These are phyloP conservation scores for Metaphire vulgaris DNA, from an alignment of 1,140 invertebrate species.

Conservation along the genomic window DNA sequence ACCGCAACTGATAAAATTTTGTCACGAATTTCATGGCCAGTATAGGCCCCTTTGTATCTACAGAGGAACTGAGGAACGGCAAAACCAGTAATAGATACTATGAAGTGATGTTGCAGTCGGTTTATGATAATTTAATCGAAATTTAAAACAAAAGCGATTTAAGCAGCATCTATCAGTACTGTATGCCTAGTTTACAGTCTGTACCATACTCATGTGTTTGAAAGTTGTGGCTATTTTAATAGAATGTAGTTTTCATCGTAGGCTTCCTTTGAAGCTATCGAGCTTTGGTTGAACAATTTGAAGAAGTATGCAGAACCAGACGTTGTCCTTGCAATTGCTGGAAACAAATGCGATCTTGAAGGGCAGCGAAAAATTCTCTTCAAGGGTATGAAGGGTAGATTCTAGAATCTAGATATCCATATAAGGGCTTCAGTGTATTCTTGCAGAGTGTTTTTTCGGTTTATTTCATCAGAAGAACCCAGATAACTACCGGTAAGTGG, in stretches of 20 bases:
- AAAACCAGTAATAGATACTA: not conserved
- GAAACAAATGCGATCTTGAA: too few relatives aligned
- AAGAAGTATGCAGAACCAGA: slow-evolving; percentile 94
- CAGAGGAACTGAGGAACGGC: too few relatives aligned
- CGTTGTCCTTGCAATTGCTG: slow-evolving; percentile 80
- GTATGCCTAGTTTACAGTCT: not conserved
- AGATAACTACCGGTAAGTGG: too few relatives aligned
- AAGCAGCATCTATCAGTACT: not conserved
- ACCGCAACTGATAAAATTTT: too few relatives aligned
- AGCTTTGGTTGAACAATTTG: slow-evolving; percentile 98
- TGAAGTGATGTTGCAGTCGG: not conserved
- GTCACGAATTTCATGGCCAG: too few relatives aligned
- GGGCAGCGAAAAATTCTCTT: too few relatives aligned
- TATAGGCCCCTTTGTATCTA: too few relatives aligned
- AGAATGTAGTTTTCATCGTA: slow-evolving; percentile 27
- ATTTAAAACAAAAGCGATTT: not conserved
- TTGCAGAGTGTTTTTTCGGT: too few relatives aligned
- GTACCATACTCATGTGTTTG: not conserved
- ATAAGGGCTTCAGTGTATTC: too few relatives aligned
- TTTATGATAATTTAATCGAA: not conserved
- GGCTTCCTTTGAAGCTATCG: slow-evolving; percentile 97
- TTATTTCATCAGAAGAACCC: too few relatives aligned
- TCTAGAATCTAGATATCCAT: too few relatives aligned
- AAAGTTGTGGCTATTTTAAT: not conserved
- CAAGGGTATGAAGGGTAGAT: too few relatives aligned